Evolutionary conservation across 2,113 vertebrate genomes (phyloP).

Genomic region (Haplotaxodon microlepis): DNA sequence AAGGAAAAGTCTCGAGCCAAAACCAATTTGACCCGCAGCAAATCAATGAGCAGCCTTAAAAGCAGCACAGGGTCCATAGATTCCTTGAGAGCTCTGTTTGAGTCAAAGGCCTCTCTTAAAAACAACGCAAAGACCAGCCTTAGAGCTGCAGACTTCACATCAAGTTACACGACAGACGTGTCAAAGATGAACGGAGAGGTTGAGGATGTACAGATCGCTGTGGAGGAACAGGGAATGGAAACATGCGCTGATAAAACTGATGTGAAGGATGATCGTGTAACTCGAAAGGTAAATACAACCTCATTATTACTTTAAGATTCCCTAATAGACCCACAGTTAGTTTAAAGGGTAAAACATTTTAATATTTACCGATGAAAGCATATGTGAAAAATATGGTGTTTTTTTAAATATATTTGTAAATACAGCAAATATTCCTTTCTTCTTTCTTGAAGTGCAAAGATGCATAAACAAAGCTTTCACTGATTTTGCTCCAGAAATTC

Average conservation of each 20-base stretch:
- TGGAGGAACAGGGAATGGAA: not conserved
- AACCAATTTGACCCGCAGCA: slow-evolving; percentile 30
- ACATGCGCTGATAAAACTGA: not conserved
- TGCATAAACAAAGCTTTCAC: not conserved
- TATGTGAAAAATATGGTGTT: not conserved
- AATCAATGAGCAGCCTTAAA: slow-evolving; percentile 48
- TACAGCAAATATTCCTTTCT: not conserved
- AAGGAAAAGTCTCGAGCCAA: not conserved
- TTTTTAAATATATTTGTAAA: not conserved
- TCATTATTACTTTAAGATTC: not conserved
- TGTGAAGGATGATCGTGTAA: not conserved
- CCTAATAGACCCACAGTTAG: not conserved
- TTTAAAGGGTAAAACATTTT: fast-evolving
- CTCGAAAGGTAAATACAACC: slow-evolving; percentile 21
- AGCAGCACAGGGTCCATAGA: slow-evolving; percentile 4
- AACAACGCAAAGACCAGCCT: not conserved
- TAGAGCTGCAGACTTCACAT: not conserved
- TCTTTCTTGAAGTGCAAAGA: not conserved
- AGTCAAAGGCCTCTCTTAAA: slow-evolving; percentile 20
- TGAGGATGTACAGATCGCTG: not conserved
- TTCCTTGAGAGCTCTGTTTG: slow-evolving; percentile 58
- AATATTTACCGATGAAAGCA: not conserved
- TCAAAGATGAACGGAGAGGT: not conserved
- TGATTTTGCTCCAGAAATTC: not conserved
- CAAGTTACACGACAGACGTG: not conserved